Evolutionary conservation across 2,797 vertebrate species (phyloP), one percentile per base, ranked within the genome.

Genomic region (Carapus acus): DNA sequence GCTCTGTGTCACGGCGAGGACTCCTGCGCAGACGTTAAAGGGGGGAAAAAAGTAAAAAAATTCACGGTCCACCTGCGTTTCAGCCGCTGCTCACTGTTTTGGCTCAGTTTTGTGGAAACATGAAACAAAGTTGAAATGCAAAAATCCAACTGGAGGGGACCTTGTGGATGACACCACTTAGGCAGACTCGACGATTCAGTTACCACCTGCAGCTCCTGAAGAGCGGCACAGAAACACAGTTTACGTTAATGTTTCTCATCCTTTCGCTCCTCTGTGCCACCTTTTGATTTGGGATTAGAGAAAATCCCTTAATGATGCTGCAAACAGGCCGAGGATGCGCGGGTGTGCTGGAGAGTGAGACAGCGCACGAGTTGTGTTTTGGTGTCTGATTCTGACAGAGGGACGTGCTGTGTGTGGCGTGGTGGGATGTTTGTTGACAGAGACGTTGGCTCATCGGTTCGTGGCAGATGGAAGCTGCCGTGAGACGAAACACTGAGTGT

Each of bases 381-480:
- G 3, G 17, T 41, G 39, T 20, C n/a, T 2, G 15, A 41, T 49
- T 49, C 39, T 20, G 8, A 41, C 39, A 41, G 2, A 41, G 2
- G 19, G 21, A 2, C 1, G 34, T n/a, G n/a, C 23, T 43, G 13
- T 40, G 24, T 16, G 3, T 15, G 11, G 16, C 6, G 24, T n/a
- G 16, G 29, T 39, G 6, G 38, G 15, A 14, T 41, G 41, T 50
- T 57, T 58, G 34, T 62, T 49, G 48, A 53, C 39, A 19, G 21
- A 41, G 40, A 63, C 38, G 43, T 21, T 8, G 6, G 11, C 9
- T 54, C 44, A 34, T 27, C 19, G 22, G 15, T 47, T 7, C 38
- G 38, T 9, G 15, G 8, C 18, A 4, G 39, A 41, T 41, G 18
- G 18, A 20, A 21, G 39, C 24, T 27, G 5, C 9, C 4, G 9